These are phyloP conservation scores for Epizoanthus rinbou DNA, from an alignment of 92 coral and sea anemone genomes.

Conservation along the genomic window DNA sequence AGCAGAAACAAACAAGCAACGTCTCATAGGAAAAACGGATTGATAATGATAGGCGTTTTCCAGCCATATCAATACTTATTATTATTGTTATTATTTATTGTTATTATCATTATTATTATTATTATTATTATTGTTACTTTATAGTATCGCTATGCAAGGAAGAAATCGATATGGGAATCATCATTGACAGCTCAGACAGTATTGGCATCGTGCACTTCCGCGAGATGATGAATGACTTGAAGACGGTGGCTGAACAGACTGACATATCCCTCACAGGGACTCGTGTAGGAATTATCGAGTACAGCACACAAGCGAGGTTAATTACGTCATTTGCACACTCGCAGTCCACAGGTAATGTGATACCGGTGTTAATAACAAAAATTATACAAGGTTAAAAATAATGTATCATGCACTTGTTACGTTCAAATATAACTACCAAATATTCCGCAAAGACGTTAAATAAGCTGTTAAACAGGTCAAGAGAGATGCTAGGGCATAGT, in stretches of 20 bases:
- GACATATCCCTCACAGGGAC: background rate
- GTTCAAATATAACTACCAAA: too few species aligned
- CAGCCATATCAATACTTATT: too few species aligned
- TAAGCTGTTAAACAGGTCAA: too few species aligned
- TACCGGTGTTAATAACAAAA: background rate
- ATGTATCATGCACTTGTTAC: too few species aligned
- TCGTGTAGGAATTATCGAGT: constrained; percentile 20
- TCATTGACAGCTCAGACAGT: constrained; percentile 35
- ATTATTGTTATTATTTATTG: background rate
- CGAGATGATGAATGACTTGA: constrained; percentile 3
- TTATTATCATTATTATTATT: background rate
- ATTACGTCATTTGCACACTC: constrained; percentile 23
- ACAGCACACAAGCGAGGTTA: constrained; percentile 15
- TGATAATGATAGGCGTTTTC: too few species aligned
- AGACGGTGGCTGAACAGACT: background rate
- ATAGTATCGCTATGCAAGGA: background rate
- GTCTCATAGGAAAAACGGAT: too few species aligned
- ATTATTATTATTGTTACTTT: constrained; percentile 7
- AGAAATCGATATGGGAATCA: constrained; percentile 16
- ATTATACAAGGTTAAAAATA: too few species aligned
- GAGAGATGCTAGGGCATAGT: too few species aligned
- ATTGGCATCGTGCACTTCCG: constrained; percentile 21
- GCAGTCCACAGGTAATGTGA: constrained; percentile 15
- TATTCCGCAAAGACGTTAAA: too few species aligned
- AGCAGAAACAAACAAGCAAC: too few species aligned